phyloP scores from a whole-genome alignment of 2,113 vertebrate species.

The Alethe diademata region DNA sequence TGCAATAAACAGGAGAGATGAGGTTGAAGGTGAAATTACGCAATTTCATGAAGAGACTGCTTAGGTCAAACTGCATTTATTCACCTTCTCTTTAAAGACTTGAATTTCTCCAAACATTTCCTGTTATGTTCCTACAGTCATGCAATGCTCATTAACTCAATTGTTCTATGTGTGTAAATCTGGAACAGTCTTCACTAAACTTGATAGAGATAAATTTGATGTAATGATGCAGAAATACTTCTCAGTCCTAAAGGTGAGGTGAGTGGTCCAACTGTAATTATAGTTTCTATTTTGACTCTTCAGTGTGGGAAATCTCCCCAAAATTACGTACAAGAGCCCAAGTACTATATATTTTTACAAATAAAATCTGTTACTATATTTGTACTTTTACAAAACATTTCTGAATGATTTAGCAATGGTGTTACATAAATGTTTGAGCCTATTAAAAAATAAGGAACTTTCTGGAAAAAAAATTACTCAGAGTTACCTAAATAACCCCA shows the following conservation, averaged over 20 bases:
- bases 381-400: not conserved
- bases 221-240: not conserved
- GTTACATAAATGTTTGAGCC: not conserved
- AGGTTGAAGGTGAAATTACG: not conserved
- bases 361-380: not conserved
- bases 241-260: not conserved
- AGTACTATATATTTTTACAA: not conserved
- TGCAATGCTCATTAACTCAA: conserved; percentile 1
- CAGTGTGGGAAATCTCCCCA: not conserved
- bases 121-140: not conserved
- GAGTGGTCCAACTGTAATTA: not conserved
- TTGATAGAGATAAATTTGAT: not conserved
- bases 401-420: not conserved
- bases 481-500: not conserved
- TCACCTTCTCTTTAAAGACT: not conserved
- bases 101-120: not conserved
- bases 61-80: conserved; percentile 6
- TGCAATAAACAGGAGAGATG: not conserved
- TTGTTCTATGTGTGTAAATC: not conserved
- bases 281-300: not conserved
- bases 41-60: not conserved
- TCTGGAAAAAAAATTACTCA: not conserved
- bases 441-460: not conserved
- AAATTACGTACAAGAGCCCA: not conserved
- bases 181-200: not conserved